Percentiles rank a stretch among this genome's conserved stretches.
Evolutionary conservation across 1,140 invertebrate genomes (phyloP).

Genomic region (Galleria mellonella): DNA sequence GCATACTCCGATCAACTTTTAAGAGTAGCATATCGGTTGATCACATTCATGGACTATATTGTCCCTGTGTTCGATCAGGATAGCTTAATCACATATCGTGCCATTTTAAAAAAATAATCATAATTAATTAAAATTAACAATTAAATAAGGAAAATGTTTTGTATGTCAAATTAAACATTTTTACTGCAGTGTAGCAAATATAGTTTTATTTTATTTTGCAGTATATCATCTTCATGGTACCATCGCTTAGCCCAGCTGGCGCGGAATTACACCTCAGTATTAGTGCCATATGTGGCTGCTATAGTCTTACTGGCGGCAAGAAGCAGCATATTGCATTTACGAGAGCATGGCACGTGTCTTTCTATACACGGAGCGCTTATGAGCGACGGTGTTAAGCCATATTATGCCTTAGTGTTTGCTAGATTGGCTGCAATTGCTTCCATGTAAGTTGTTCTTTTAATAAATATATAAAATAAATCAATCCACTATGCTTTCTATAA

Average conservation of each 20-base stretch:
- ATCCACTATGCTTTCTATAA: too few relatives aligned
- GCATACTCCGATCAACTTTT: too few relatives aligned
- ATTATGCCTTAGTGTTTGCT: constrained; percentile 37
- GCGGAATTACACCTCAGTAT: constrained; percentile 42
- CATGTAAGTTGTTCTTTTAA: constrained; percentile 29
- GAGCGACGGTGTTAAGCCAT: constrained; percentile 47
- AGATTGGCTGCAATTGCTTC: constrained; percentile 26
- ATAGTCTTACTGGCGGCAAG: constrained; percentile 42
- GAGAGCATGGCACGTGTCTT: constrained; percentile 25
- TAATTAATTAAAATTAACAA: too few relatives aligned
- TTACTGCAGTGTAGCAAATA: too few relatives aligned
- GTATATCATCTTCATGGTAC: constrained; percentile 54
- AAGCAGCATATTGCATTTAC: constrained; percentile 31
- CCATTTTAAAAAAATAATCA: too few relatives aligned
- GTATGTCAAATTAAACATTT: too few relatives aligned
- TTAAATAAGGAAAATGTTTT: too few relatives aligned
- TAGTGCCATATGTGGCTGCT: constrained; percentile 45
- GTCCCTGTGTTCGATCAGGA: too few relatives aligned
- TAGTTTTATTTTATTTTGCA: constrained; percentile 18
- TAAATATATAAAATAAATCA: too few relatives aligned
- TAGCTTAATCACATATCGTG: too few relatives aligned
- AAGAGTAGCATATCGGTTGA: too few relatives aligned
- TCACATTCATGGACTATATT: too few relatives aligned
- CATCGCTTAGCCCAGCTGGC: constrained; percentile 39
- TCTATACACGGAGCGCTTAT: constrained; percentile 40